Base-by-base conservation (phyloP, 1,140 invertebrate genomes). In the Eumeta japonica region DNA sequence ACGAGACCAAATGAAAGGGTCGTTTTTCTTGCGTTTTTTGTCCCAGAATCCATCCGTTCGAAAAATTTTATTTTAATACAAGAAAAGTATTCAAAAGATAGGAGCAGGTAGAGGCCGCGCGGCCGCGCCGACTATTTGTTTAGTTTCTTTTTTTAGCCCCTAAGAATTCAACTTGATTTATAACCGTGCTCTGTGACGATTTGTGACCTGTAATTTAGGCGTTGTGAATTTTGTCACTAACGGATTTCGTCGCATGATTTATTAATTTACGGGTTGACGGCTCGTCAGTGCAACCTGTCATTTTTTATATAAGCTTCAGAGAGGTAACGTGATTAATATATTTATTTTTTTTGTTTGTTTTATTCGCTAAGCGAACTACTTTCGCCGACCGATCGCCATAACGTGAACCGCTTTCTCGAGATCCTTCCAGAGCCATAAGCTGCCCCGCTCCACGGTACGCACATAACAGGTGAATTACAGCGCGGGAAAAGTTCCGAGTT, bases 21-120 rank as follows among this genome's bases (percentile, higher is more conserved):
- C 54, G 61, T 68, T 72, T 68, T 67, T 72, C 60, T 43, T 61
- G 54, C 62, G 48, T 73, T 73, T 73, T 73, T 73, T 73, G 68
- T 43, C 46, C 53, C 58, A 49, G 52, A 63, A 62, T 64, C 56
- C 56, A 50, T 62, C 57, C 47, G 57, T 64, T 61, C 58, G n/a
- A 55, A 43, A 71, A 72, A 63, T 70, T 67, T 72, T 70, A 67
- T 70, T 73, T 66, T 65, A 73, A 73, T 70, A 65, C 65, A 67
- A 65, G 61, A 62, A 58, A 60, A 64, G 60, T 60, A 70, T 66
- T 66, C 61, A 59, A 67, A 67, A 68, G 65, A 67, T 62, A 67
- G 54, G 58, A 58, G 55, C 31, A 33, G 50, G 61, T 64, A 72
- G 67, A 64, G 68, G 68, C 64, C 61, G 51, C 38, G 11, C 43